These are phyloP conservation scores for Myodes glareolus DNA, from an alignment of 2,113 vertebrate species.

Conservation along the genomic window DNA sequence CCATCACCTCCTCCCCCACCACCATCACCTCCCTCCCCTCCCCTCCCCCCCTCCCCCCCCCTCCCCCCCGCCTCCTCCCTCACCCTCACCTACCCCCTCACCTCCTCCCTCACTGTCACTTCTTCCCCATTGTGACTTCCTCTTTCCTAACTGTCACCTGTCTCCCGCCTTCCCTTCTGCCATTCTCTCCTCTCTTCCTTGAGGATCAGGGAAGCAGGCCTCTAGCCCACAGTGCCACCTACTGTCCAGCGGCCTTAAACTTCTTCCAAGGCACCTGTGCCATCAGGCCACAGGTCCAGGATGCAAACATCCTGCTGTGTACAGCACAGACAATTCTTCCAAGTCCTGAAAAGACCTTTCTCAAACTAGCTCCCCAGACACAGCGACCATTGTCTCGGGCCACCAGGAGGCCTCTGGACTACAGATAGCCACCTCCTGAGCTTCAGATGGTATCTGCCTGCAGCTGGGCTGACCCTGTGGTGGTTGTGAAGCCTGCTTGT, in stretches of 20 bases:
- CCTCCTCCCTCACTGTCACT: not conserved
- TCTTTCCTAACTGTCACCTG: not conserved
- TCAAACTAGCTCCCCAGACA: not conserved
- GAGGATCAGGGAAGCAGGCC: rapidly evolving
- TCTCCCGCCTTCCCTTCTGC: not conserved
- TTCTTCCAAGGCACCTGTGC: not conserved
- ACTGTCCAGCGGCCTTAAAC: not conserved
- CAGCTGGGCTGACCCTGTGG: not conserved
- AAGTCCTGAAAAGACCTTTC: not conserved
- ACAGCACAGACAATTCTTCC: not conserved
- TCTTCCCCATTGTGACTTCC: not conserved
- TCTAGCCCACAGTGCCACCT: slow-evolving; percentile 84
- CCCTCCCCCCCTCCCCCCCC: not conserved
- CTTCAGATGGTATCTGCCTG: not conserved
- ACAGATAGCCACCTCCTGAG: not conserved
- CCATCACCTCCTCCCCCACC: too few relatives aligned
- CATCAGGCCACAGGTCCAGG: too few relatives aligned
- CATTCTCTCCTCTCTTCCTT: slow-evolving; percentile 36
- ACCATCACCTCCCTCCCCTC: not conserved
- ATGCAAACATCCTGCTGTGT: too few relatives aligned
- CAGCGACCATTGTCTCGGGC: not conserved
- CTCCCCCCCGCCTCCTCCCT: not conserved
- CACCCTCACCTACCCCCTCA: not conserved
- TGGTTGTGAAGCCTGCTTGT: not conserved
- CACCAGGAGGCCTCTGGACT: not conserved